phyloP scores from a whole-genome alignment of 1,140 invertebrate species.

The Aphelenchoides avenae region DNA sequence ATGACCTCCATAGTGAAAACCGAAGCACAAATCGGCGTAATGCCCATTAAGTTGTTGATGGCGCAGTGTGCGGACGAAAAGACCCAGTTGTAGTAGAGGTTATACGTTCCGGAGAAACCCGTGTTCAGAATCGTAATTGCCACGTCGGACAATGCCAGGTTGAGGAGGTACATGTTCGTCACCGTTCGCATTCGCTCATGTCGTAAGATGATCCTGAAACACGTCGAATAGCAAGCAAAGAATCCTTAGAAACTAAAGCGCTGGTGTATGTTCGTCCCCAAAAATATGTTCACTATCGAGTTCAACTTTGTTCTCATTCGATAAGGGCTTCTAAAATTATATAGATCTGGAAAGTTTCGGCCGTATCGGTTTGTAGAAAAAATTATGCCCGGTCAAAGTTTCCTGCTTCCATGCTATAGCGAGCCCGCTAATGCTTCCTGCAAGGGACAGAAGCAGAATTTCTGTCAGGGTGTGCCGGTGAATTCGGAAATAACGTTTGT shows the following conservation, averaged over 20 bases:
- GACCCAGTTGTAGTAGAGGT: conserved; percentile 56
- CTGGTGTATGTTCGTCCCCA: background rate
- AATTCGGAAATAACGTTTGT: too few species aligned
- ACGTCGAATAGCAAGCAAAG: background rate
- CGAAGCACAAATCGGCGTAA: conserved; percentile 58
- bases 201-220: conserved; percentile 52
- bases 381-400: too few species aligned
- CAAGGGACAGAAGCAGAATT: too few species aligned
- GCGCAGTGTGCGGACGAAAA: conserved; percentile 50
- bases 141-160: conserved; percentile 31
- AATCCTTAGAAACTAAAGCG: conserved; percentile 20
- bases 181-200: conserved; percentile 56
- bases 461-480: too few species aligned
- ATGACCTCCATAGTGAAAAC: conserved; percentile 59
- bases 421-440: too few species aligned
- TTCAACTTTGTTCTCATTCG: conserved; percentile 7
- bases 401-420: too few species aligned
- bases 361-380: too few species aligned
- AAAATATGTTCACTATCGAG: too few species aligned
- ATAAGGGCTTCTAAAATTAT: conserved; percentile 10
- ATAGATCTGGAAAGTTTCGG: conserved; percentile 6
- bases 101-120: conserved; percentile 51
- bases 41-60: conserved; percentile 57
- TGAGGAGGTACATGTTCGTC: conserved; percentile 51
- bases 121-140: conserved; percentile 54